Conservation (phyloP, 2,113 vertebrate genomes). For the Erythrolamprus reginae region DNA sequence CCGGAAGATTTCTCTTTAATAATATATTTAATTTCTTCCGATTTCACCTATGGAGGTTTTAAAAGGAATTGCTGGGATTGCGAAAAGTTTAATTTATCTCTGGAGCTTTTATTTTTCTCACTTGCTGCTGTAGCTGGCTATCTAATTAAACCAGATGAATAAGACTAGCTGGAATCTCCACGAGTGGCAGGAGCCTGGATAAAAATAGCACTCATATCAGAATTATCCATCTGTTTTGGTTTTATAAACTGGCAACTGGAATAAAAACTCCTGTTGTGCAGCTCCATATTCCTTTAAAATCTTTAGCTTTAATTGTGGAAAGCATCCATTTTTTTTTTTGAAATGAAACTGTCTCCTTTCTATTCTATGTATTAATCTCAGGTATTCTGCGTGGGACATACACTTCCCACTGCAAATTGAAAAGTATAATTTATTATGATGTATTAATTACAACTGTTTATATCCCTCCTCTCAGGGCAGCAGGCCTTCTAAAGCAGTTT, state of each 20-base stretch:
- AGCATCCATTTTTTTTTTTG: neutral
- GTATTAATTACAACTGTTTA: neutral
- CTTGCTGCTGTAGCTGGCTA: slow-evolving; percentile 17
- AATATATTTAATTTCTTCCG: neutral
- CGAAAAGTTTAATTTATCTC: neutral
- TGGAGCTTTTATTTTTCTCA: neutral
- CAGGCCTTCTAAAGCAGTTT: neutral
- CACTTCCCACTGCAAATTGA: slow-evolving; percentile 13
- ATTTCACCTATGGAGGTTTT: neutral
- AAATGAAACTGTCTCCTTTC: neutral
- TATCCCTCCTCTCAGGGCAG: neutral
- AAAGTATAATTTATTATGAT: neutral
- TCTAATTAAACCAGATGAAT: slow-evolving; percentile 60
- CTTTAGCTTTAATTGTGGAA: neutral
- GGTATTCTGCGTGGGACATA: neutral
- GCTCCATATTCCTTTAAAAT: neutral
- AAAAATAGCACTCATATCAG: slow-evolving; percentile 45
- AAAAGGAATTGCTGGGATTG: neutral
- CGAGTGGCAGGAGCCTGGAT: slow-evolving; percentile 55
- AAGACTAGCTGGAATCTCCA: slow-evolving; percentile 59
- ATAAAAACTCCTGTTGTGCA: slow-evolving; percentile 14
- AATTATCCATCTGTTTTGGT: slow-evolving; percentile 42
- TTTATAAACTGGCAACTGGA: slow-evolving; percentile 38
- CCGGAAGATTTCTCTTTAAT: neutral
- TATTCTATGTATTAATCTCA: neutral